Evolutionary conservation across 1,140 invertebrate genomes (phyloP).

Genomic region (Bilobella aurantiaca): DNA sequence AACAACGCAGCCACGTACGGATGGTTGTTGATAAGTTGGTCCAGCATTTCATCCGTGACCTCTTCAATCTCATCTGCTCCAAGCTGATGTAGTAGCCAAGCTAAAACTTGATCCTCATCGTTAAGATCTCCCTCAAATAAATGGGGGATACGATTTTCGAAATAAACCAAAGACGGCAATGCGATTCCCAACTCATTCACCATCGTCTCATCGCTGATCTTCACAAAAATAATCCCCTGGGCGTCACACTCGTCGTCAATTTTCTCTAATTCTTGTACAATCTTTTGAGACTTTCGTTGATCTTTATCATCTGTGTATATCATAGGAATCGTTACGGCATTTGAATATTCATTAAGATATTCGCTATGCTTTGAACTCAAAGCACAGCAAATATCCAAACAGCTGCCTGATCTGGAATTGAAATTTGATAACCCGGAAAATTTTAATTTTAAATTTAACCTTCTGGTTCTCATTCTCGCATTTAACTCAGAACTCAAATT

Average conservation of each 20-base stretch:
- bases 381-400: too few relatives aligned
- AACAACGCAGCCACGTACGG: conserved; percentile 66
- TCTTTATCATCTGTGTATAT: conserved; percentile 88
- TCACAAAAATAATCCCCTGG: conserved; percentile 80
- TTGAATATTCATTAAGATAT: too few relatives aligned
- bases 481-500: too few relatives aligned
- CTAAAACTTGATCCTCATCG: conserved; percentile 72
- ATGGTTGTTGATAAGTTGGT: conserved; percentile 70
- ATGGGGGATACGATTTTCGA: conserved; percentile 70
- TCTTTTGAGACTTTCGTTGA: conserved; percentile 78
- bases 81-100: conserved; percentile 38
- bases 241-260: conserved; percentile 89
- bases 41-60: conserved; percentile 87
- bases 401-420: too few relatives aligned
- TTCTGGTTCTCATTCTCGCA: too few relatives aligned
- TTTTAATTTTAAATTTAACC: too few relatives aligned
- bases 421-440: too few relatives aligned
- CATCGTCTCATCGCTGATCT: conserved; percentile 77
- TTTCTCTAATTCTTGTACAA: conserved; percentile 76
- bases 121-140: conserved; percentile 81
- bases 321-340: too few relatives aligned
- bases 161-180: conserved; percentile 70
- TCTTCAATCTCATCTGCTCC: conserved; percentile 43
- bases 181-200: conserved; percentile 81
- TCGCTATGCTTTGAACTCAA: too few relatives aligned